Evolutionary conservation across 2,888 invertebrate species (phyloP), one percentile per base, ranked within the genome.

Genomic region (Eurytoma californica): DNA sequence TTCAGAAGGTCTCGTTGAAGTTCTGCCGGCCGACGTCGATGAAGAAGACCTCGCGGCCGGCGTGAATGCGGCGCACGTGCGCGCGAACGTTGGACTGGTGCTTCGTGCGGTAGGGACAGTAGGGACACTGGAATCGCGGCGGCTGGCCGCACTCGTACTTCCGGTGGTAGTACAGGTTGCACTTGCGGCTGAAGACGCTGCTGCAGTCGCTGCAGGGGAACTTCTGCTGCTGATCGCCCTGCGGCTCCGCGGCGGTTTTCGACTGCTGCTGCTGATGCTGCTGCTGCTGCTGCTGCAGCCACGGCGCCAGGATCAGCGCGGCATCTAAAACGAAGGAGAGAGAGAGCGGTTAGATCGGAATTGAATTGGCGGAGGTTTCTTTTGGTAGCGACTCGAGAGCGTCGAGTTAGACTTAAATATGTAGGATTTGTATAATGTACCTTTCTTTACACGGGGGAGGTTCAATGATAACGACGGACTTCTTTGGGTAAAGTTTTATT

Each of bases 181-280:
- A 87, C 77, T 86, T 87, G 47, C 88, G 85, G 20, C 86, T 88
- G 82, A 89, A 89, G 20, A 85, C 84, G 76, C 87, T 87, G 75
- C 85, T 85, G 80, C 89, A 89, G 80, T 85, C 86, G 28, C 84
- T 84, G 77, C 89, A 89, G 13, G 86, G 82, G 63, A 86, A 89
- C 2, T 20, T n/a, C 24, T 77, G 24, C 63, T 7, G 57, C 28
- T 57, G 55, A 24, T 9, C 49, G 20, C 60, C 14, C 7, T 18
- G 24, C 9, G 18, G 4, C 5, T 69, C 39, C 14, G 3, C 14
- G 3, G 57, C 12, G 49, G 16, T 58, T 13, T 70, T 70, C n/a
- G 30, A 13, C 39, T 39, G 55, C 18, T 13, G 24, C 14, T 58
- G 60, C 20, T 24, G 47, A 16, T 28, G 60, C 49, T n/a, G 60